Base-by-base conservation (phyloP, 2,113 vertebrate genomes). In the Tachysurus fulvidraco region DNA sequence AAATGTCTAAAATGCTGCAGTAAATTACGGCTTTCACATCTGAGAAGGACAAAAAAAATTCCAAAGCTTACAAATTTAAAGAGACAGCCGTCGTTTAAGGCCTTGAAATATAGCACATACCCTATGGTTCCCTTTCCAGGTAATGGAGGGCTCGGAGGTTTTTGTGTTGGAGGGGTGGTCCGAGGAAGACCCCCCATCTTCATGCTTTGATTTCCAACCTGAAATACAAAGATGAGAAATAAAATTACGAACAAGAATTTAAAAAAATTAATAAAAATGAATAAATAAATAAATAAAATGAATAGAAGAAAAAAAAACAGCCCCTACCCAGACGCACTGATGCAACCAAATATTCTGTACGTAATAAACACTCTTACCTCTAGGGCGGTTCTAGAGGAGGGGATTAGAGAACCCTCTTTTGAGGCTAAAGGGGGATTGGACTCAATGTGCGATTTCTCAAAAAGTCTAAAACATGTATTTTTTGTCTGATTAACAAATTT, bases 201-300 rank as follows among this genome's bases (percentile, higher is more conserved):
- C 95, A 96, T 95, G 79, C 96, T 98, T 93, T 97, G 97, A 82
- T 96, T 97, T 85, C 96, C 98, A 88, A 97, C 97, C 97, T 98
- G 93, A 91, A 54, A 91, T 67, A 84, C 57, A 83, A 67, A 36
- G 28, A 74, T 21, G 17, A 41, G 17, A 59, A 11, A 59, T 13
- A 44, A 21, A 59, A 60, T 57, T 44, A 44, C 11, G 30, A 4
- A 57, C 11, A 81, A 44, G 4, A 1, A 25, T n/a, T n/a, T 30
- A 86, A 64, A 44, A 19, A 10, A 82, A 57, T 85, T 64, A 78
- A 60, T 69, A 55, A 74, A n/a, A n/a, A n/a, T n/a, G n/a, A n/a
- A 25, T 30, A 86, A 64, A 44, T 25, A 10, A 82, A 57, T 85
- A 69, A 78, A 60, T 69, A 55, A 74, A n/a, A n/a, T n/a, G n/a